Conservation (phyloP, 2,113 vertebrate species). For the Eclectus roratus region DNA sequence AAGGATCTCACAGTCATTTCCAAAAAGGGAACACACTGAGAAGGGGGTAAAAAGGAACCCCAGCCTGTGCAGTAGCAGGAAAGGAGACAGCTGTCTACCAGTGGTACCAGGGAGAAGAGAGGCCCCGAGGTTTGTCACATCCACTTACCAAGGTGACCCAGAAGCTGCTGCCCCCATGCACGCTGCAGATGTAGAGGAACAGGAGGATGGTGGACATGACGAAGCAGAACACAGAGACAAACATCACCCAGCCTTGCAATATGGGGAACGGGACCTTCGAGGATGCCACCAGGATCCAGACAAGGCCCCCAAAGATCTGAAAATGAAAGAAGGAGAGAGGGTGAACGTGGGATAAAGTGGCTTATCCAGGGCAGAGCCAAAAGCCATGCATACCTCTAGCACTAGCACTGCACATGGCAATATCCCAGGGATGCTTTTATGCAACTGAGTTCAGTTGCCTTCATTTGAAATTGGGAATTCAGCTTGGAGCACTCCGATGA, state of each 20-base stretch:
- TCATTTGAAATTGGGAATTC: background rate
- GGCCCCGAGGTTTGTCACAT: too few species aligned
- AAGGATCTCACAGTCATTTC: background rate
- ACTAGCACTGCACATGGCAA: background rate
- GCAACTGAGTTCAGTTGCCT: background rate
- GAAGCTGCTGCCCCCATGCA: background rate
- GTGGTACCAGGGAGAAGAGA: background rate
- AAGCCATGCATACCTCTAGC: fast-evolving
- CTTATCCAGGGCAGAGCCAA: background rate
- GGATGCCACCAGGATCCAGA: slow-evolving; percentile 72
- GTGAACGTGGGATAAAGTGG: fast-evolving
- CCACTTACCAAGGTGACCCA: slow-evolving; percentile 67
- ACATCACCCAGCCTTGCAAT: slow-evolving; percentile 70
- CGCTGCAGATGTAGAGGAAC: slow-evolving; percentile 20
- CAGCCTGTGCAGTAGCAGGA: background rate
- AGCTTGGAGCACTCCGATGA: background rate
- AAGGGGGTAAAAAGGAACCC: background rate
- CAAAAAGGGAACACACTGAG: background rate
- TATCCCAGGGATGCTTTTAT: background rate
- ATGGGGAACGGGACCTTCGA: fast-evolving
- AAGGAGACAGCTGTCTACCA: background rate
- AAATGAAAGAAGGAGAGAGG: background rate
- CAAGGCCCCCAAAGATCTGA: slow-evolving; percentile 65
- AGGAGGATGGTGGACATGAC: slow-evolving; percentile 40
- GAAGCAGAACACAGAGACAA: slow-evolving; percentile 69